phyloP scores from a whole-genome alignment of 2,888 invertebrate species.

The Macrostomum cliftonense region DNA sequence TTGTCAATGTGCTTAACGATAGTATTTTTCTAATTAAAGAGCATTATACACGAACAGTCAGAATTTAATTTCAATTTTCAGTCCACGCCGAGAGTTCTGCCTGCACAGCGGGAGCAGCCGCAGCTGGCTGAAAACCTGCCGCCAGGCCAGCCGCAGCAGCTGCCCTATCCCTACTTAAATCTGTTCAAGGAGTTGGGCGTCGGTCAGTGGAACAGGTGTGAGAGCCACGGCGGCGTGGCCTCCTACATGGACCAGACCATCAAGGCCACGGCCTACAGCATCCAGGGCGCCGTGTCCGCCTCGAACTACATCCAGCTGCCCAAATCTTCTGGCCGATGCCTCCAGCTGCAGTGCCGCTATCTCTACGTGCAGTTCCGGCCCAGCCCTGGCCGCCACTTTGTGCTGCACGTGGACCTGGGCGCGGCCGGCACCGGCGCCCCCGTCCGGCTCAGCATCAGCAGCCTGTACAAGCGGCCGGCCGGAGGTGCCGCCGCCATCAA shows the following conservation, averaged over 20 bases:
- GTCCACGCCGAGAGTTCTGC: no score
- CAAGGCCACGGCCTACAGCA: slow-evolving; percentile 30
- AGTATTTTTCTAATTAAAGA: no score
- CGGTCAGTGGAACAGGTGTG: no score
- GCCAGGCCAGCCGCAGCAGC: no score
- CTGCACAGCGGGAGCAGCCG: no score
- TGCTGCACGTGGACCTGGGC: slow-evolving; percentile 34
- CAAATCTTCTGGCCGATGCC: slow-evolving; percentile 28
- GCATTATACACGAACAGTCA: no score
- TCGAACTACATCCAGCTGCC: slow-evolving; percentile 35
- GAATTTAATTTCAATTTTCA: no score
- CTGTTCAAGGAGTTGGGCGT: no score
- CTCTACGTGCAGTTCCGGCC: slow-evolving; percentile 32
- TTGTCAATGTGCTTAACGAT: no score
- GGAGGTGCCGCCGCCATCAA: slow-evolving; percentile 36
- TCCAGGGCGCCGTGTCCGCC: slow-evolving; percentile 33
- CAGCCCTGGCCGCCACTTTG: slow-evolving; percentile 32
- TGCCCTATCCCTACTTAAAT: no score
- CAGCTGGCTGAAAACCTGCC: no score
- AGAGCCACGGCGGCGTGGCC: no score
- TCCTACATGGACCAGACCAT: slow-evolving; percentile 23
- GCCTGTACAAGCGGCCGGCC: slow-evolving; percentile 35
- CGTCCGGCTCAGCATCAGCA: slow-evolving; percentile 35
- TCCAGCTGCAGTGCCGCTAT: slow-evolving; percentile 32
- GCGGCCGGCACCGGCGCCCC: slow-evolving; percentile 28